Evolutionary conservation across 2,113 vertebrate genomes (phyloP), one percentile per base, ranked within the genome.

Genomic region (Serilophus lunatus): DNA sequence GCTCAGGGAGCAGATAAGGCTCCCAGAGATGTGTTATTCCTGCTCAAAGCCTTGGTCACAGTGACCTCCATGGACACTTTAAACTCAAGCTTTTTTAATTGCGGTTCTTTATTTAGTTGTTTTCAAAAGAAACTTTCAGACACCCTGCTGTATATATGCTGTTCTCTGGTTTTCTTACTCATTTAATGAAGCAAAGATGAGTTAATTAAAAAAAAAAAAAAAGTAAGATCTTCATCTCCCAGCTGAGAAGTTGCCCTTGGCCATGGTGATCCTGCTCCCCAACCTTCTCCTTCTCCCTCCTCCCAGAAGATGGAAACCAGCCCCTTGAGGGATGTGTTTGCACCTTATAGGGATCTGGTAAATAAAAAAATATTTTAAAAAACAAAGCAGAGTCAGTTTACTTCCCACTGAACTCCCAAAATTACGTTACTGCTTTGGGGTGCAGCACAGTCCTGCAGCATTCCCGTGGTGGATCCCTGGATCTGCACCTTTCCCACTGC

Each of bases 41-140:
- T 72, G 11, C 42, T 70, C 56, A 65, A 86, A 91, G 57, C 44
- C 70, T 50, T 93, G 91, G 91, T 96, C 96, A 87, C 77, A 44
- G 75, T 96, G 96, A 97, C 96, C 92, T 95, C 88, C 51, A 1
- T 3, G 5, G 83, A 59, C 45, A 53, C 74, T 90, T 91, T 69
- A 23, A 92, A 86, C 81, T 72, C 87, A 25, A 61, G 66, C 51
- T 90, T 49, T 2, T 87, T 90, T 40, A 82, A 56, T 66, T 60
- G 63, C 7, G 16, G 5, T 12, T 23, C 63, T 92, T 91, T 88
- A 5, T 60, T 83, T 95, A 61, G 68, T 87, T 88, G 66, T 51
- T 86, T 92, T 65, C 12, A 51, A 77, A 80, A 71, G 82, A 53
- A 95, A 88, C 33, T 64, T 88, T 35, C 60, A 33, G 74, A 47